Percentiles rank a stretch among this genome's conserved stretches.
Conservation (phyloP, 2,888 invertebrate species). For the Catocala fraxini region DNA sequence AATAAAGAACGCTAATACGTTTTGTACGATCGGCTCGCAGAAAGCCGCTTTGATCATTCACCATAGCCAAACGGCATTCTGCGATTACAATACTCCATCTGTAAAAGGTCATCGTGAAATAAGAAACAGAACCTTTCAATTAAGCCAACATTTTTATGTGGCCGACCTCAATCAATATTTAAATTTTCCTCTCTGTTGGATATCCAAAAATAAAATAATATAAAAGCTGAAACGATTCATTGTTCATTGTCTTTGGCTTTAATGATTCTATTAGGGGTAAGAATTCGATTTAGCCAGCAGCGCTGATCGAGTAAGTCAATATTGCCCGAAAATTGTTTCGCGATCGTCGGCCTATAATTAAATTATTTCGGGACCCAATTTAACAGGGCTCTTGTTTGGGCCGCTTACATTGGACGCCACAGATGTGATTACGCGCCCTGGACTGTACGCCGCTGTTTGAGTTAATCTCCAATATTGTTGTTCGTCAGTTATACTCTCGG, state of each 20-base stretch:
- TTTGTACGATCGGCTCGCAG: background rate
- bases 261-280: conserved; percentile 64
- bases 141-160: conserved; percentile 9
- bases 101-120: conserved; percentile 7
- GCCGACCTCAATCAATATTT: conserved; percentile 13
- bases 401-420: conserved; percentile 51
- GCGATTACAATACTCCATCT: background rate
- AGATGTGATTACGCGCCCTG: conserved; percentile 55
- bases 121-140: conserved; percentile 13
- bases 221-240: conserved; percentile 43
- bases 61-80: conserved; percentile 5
- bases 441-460: conserved; percentile 40
- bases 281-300: conserved; percentile 64
- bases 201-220: conserved; percentile 23
- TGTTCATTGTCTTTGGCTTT: conserved; percentile 47
- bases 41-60: conserved; percentile 9
- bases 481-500: conserved; percentile 37
- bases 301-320: conserved; percentile 65
- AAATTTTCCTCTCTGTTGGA: conserved; percentile 11
- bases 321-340: conserved; percentile 75
- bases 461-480: conserved; percentile 53
- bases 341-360: conserved; percentile 72
- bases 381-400: conserved; percentile 57
- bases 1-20: background rate
- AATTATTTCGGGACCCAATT: conserved; percentile 70